Evolutionary conservation across 2,797 vertebrate species (phyloP).

Genomic region (Odontamblyopus rebecca): DNA sequence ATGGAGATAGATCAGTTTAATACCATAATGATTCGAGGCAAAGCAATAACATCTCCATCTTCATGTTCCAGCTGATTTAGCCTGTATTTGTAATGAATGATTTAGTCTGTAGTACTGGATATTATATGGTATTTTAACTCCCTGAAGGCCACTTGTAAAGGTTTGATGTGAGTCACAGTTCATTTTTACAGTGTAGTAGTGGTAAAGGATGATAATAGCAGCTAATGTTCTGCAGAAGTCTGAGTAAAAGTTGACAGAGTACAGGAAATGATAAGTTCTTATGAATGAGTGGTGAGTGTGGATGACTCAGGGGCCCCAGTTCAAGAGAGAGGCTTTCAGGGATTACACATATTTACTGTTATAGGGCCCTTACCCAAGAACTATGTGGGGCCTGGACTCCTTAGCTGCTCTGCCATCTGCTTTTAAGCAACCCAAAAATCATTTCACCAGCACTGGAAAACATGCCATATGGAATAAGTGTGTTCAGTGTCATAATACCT

Average conservation of each 20-base stretch:
- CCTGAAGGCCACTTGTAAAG: too few species aligned
- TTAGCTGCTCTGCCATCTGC: neutral
- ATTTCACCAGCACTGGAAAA: neutral
- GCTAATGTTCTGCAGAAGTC: neutral
- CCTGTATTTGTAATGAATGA: neutral
- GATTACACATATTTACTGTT: conserved; percentile 59
- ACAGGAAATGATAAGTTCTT: conserved; percentile 14
- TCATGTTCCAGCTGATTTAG: neutral
- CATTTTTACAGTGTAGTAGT: neutral
- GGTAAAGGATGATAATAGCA: neutral
- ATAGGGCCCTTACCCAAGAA: conserved; percentile 26
- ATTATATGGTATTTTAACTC: too few species aligned
- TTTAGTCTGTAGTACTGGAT: neutral
- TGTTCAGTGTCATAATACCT: neutral
- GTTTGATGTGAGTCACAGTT: neutral
- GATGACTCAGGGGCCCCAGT: conserved; percentile 28
- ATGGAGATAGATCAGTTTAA: too few species aligned
- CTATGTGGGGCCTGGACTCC: conserved; percentile 26
- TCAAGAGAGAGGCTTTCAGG: conserved; percentile 31
- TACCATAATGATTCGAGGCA: too few species aligned
- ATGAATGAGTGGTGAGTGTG: neutral
- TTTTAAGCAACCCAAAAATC: conserved; percentile 26
- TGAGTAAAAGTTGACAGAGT: neutral
- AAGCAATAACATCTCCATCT: too few species aligned
- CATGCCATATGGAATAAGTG: neutral